Percentiles rank a stretch among this genome's conserved stretches.
Conservation (phyloP, 1,140 invertebrate genomes). For the Hycleus cichorii region DNA sequence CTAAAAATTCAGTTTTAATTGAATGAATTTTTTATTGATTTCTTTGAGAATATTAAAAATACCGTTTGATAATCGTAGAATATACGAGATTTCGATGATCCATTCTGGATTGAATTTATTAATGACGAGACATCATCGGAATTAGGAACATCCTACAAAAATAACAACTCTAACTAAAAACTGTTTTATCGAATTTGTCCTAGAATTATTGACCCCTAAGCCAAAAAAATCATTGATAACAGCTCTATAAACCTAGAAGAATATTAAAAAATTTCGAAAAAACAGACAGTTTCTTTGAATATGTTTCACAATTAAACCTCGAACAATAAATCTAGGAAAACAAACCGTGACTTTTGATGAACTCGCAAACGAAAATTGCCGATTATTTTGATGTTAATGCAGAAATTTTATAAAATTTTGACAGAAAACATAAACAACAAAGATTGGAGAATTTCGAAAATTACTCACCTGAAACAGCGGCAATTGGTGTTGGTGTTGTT, state of each 20-base stretch:
- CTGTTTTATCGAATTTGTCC: slow-evolving; percentile 7
- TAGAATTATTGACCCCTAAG: slow-evolving; percentile 14
- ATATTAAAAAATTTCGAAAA: neutral
- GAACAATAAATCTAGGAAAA: neutral
- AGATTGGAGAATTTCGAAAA: too few species aligned
- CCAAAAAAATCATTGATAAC: too few species aligned
- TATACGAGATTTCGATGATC: slow-evolving; percentile 20
- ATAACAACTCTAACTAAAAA: slow-evolving; percentile 7
- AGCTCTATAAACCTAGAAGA: too few species aligned
- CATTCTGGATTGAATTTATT: slow-evolving; percentile 7
- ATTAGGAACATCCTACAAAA: slow-evolving; percentile 8
- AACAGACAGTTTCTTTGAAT: slow-evolving; percentile 1
- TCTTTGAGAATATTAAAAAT: slow-evolving; percentile 12
- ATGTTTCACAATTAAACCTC: neutral
- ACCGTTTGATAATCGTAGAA: slow-evolving; percentile 34
- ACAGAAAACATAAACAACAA: too few species aligned
- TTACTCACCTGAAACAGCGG: too few species aligned
- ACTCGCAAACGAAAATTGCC: too few species aligned
- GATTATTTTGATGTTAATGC: too few species aligned
- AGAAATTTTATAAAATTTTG: too few species aligned
- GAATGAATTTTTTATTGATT: neutral
- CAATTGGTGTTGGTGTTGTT: too few species aligned
- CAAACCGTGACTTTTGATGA: too few species aligned
- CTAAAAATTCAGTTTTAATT: slow-evolving; percentile 16
- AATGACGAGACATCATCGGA: neutral